Conservation (phyloP, 2,797 vertebrate species). For the Loriculus beryllinus region DNA sequence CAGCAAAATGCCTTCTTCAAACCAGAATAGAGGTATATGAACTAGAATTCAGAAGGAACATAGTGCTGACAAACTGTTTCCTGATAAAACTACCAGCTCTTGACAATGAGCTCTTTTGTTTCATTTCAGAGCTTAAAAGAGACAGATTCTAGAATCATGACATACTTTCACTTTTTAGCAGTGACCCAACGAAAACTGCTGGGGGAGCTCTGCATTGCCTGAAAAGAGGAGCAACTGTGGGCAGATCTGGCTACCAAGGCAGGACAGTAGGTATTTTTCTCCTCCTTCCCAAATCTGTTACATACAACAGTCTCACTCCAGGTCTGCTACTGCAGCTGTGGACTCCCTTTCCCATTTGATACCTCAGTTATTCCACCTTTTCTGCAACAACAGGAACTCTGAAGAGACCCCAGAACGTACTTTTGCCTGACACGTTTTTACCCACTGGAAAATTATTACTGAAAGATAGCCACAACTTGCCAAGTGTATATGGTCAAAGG, state of each 20-base stretch:
- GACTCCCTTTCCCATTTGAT: background rate
- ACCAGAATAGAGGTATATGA: background rate
- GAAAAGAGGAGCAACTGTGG: background rate
- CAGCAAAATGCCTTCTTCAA: background rate
- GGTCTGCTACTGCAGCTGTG: background rate
- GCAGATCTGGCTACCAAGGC: background rate
- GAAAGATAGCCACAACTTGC: background rate
- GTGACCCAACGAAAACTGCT: background rate
- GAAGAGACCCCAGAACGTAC: background rate
- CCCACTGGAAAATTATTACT: background rate
- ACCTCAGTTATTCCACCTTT: background rate
- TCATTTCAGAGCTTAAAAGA: background rate
- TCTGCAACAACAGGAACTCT: background rate
- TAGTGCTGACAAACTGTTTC: background rate
- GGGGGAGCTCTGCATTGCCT: background rate
- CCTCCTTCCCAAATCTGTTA: background rate
- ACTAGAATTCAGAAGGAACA: background rate
- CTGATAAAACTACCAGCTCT: background rate
- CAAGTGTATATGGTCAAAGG: background rate
- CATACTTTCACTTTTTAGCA: background rate
- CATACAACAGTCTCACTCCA: background rate
- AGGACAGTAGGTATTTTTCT: background rate
- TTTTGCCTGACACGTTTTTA: background rate
- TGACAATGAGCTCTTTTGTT: background rate
- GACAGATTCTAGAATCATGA: background rate